Conservation (phyloP, 2,888 invertebrate species). For the Didymodactylos carnosus region DNA sequence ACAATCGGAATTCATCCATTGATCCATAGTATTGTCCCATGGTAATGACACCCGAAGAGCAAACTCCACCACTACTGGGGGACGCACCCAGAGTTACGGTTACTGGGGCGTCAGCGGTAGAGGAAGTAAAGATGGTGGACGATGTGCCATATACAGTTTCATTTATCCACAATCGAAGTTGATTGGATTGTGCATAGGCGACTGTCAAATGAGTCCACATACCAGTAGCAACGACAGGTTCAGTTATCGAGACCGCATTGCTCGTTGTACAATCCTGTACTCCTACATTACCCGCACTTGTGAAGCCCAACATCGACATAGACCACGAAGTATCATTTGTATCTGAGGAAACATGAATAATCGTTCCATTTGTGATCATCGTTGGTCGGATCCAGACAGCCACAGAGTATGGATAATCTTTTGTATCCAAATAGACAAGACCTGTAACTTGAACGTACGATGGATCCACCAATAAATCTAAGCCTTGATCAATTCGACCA, state of each 20-base stretch:
- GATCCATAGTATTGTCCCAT: neutral
- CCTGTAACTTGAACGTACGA: neutral
- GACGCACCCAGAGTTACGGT: neutral
- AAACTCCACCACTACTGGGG: neutral
- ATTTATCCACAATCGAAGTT: neutral
- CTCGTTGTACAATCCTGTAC: neutral
- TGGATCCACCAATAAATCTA: neutral
- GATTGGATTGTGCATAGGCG: neutral
- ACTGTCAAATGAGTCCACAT: neutral
- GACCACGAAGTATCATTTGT: neutral
- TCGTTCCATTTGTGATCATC: neutral
- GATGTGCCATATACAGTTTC: neutral
- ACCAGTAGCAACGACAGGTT: neutral
- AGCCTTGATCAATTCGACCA: neutral
- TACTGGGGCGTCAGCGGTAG: neutral
- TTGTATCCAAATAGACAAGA: neutral
- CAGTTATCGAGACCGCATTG: neutral
- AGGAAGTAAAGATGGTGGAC: neutral
- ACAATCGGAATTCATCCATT: neutral
- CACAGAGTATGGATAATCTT: neutral
- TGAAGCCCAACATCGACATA: neutral
- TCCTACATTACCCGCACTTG: neutral
- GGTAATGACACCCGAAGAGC: neutral
- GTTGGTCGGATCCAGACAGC: neutral
- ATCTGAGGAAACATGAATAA: neutral